Evolutionary conservation across 64 coral and sea anemone genomes (phyloP).

Genomic region (Anthopleura sola): DNA sequence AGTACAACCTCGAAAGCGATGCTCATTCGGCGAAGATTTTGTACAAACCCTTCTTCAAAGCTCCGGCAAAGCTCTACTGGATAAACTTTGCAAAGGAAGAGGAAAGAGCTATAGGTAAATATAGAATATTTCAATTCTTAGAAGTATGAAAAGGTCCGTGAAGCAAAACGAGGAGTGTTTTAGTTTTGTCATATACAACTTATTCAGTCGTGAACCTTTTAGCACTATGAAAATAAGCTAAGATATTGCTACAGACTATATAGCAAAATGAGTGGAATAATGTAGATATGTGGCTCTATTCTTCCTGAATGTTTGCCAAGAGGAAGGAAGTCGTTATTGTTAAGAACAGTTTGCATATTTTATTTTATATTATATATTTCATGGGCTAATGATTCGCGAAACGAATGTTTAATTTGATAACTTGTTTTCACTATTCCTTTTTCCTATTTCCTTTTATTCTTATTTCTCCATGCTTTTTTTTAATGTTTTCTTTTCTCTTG

Average conservation of each 20-base stretch:
- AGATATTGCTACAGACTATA: too few relatives aligned
- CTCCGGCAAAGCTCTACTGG: neutral
- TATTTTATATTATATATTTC: neutral
- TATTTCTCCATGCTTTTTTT: neutral
- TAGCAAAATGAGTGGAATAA: too few relatives aligned
- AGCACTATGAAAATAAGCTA: too few relatives aligned
- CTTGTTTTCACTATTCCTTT: neutral
- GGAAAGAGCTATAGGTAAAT: neutral
- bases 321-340: neutral
- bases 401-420: too few relatives aligned
- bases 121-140: too few relatives aligned
- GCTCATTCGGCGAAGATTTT: neutral
- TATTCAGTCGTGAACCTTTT: too few relatives aligned
- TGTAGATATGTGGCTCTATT: neutral
- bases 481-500: too few relatives aligned
- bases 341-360: neutral
- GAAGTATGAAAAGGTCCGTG: too few relatives aligned
- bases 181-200: too few relatives aligned
- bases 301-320: neutral
- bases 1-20: neutral
- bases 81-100: neutral
- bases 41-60: neutral
- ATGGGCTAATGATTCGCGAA: too few relatives aligned
- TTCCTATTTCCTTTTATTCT: neutral
- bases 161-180: too few relatives aligned